phyloP scores from a whole-genome alignment of 2,113 vertebrate species.

The Pelmatolapia mariae region DNA sequence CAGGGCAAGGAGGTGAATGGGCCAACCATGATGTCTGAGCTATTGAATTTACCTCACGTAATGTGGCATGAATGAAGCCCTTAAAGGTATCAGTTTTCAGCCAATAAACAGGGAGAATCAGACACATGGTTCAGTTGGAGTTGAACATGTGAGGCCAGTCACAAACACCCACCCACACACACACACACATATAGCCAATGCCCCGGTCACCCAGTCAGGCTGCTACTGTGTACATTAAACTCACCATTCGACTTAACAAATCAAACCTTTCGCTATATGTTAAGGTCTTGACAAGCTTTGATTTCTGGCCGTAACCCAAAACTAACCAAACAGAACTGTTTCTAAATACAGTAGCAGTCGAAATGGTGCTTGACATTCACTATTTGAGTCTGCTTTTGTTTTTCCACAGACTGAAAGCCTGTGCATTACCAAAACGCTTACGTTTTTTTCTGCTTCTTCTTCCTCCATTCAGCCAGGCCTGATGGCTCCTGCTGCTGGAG shows the following conservation, averaged over 20 bases:
- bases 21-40: slow-evolving; percentile 21
- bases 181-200: not conserved
- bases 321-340: slow-evolving; percentile 32
- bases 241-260: slow-evolving; percentile 23
- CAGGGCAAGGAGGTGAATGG: slow-evolving; percentile 16
- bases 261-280: slow-evolving; percentile 19
- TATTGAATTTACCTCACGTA: slow-evolving; percentile 43
- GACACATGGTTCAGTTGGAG: slow-evolving; percentile 55
- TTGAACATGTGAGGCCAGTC: slow-evolving; percentile 59
- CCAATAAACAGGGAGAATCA: slow-evolving; percentile 62
- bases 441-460: not conserved
- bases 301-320: slow-evolving; percentile 19
- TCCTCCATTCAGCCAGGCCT: not conserved
- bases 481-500: slow-evolving; percentile 48
- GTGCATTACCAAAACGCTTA: slow-evolving; percentile 6
- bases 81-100: slow-evolving; percentile 63
- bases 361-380: slow-evolving; percentile 43
- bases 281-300: not conserved
- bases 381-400: slow-evolving; percentile 28
- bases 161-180: not conserved
- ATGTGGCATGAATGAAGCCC: slow-evolving; percentile 66
- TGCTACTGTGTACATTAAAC: slow-evolving; percentile 28
- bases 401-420: not conserved
- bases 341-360: slow-evolving; percentile 39
- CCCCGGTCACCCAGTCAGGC: slow-evolving; percentile 12